Base-by-base conservation (phyloP, 2,113 vertebrate species). In the Gymnorhina tibicen region DNA sequence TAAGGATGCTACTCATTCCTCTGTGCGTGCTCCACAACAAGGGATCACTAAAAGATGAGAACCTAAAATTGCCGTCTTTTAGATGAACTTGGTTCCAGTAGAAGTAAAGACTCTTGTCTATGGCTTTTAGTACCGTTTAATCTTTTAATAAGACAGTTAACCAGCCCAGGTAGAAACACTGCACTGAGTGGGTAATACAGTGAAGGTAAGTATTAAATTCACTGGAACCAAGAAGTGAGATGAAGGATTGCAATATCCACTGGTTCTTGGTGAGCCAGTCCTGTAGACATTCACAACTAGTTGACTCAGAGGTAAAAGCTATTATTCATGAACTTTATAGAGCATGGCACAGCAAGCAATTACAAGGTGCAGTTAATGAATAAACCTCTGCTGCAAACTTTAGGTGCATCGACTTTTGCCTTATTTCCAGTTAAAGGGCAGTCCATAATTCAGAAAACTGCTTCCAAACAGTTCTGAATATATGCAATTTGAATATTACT, bases 301-400 rank as follows among this genome's bases (percentile, higher is more conserved):
- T 77, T 95, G 67, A 80, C 55, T 87, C 87, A 77, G 87, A 84
- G 42, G 35, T 83, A 90, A 91, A 89, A 93, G 63, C 37, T 76
- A 11, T 91, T 89, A 77, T 67, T 88, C 46, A 28, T 83, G 70
- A 85, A 87, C 91, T 87, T 89, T 64, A 37, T 74, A 81, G 70
- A 93, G 55, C 1, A 0, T 83, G 64, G 63, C 44, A 44, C 49
- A 68, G 64, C 81, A 72, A 37, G 11, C 88, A 84, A 86, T 90
- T 90, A 74, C 24, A 53, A 47, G 63, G 68, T 89, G 27, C 30
- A 55, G 37, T 59, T 93, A 80, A 87, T 62, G 42, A 85, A 16
- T 93, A 23, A 69, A 85, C 76, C 46, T 64, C 41, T 73, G 17
- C 41, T 83, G 42, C 60, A 86, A 1, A 74, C 63, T 76, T 63